A percentile compares a stretch with the other conserved stretches of the same genome.
Conservation (phyloP, 2,888 invertebrate species). For the Glaucopsyche alexis region DNA sequence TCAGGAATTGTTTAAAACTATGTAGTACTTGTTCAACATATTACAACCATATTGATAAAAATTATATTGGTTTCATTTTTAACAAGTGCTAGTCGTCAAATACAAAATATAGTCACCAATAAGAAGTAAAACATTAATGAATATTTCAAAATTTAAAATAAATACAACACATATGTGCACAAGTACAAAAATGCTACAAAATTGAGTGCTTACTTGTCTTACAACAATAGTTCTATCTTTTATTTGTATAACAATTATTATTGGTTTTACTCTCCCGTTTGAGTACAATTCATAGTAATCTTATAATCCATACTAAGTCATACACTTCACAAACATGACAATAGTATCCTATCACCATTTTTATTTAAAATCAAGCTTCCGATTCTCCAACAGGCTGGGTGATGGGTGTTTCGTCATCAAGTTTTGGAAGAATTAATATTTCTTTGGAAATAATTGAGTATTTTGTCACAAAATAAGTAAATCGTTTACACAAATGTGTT, state of each 20-base stretch:
- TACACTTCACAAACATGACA: constrained; percentile 21
- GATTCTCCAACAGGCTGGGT: constrained; percentile 77
- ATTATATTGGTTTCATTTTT: neutral
- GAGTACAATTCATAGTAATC: constrained; percentile 8
- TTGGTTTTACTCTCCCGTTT: neutral
- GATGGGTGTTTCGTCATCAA: constrained; percentile 86
- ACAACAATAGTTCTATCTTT: neutral
- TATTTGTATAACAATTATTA: neutral
- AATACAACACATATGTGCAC: constrained; percentile 25
- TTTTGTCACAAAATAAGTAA: constrained; percentile 98
- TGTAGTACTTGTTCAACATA: neutral
- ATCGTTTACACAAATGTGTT: constrained; percentile 96
- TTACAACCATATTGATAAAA: neutral
- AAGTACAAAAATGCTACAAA: constrained; percentile 24
- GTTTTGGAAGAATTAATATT: constrained; percentile 98
- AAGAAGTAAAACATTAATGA: neutral
- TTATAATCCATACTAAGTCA: constrained; percentile 24
- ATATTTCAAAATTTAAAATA: constrained; percentile 15
- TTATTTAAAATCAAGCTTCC: constrained; percentile 62
- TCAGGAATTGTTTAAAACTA: neutral
- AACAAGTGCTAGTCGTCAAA: neutral
- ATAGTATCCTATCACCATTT: constrained; percentile 2
- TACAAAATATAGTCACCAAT: constrained; percentile 7
- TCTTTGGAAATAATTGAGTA: constrained; percentile 99
- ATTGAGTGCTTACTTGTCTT: constrained; percentile 18